Evolutionary conservation across 2,113 vertebrate genomes (phyloP), one percentile per base, ranked within the genome.

Genomic region (Tragelaphus scriptus): DNA sequence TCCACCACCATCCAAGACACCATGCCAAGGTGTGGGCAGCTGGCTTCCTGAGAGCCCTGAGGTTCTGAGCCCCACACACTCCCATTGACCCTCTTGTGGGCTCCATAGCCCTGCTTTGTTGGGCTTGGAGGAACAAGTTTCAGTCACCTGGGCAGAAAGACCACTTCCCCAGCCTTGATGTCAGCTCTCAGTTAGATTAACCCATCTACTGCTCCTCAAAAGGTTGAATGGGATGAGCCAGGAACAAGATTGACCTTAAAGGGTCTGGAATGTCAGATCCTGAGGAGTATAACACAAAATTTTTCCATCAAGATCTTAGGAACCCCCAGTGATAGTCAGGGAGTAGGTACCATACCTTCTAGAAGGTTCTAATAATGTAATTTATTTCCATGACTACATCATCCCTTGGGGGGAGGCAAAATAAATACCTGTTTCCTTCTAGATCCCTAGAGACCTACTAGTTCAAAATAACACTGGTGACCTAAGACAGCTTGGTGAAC

Each of bases 71-170:
- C 44, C 65, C 1, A 0, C 53, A 14, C 26, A 2, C 8, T 14
- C 16, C 65, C 63, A 8, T 0, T 1, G 9, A 17, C 55, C 25
- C 28, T 56, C 53, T 7, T 17, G 12, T n/a, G 2, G 79, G 90
- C 7, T 5, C 86, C 56, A 58, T 0, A 3, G 25, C 44, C 44
- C 9, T 3, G 9, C n/a, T 14, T 0, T 2, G 23, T 19, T 2
- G 16, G 12, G 23, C 30, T 44, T 12, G 7, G 49, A 53, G 32
- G 47, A 88, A 36, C 13, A 40, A 15, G 5, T 59, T 58, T 65
- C 28, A 47, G 81, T 30, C 53, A 7, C 40, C 56, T 40, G 88
- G 16, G 55, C 28, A 47, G 14, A 9, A 3, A 13, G n/a, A 47
- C 17, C 10, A 13, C 28, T 25, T 63, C n/a, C 28, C 6, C 3